Evolutionary conservation across 2,797 vertebrate species (phyloP).

Genomic region (Pipistrellus nathusii): DNA sequence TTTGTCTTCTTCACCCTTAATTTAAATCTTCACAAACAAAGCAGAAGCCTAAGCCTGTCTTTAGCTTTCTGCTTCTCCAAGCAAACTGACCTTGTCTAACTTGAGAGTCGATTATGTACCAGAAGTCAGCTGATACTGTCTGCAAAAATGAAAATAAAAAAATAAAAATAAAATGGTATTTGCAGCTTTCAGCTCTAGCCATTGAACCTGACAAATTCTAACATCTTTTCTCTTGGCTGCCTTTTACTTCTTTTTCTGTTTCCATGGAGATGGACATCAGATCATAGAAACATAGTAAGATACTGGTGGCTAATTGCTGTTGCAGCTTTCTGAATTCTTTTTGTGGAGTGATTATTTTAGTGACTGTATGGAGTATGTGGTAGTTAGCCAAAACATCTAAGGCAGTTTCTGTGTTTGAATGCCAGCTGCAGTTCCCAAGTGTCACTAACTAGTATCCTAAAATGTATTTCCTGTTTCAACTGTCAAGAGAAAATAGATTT

Average conservation of each 20-base stretch:
- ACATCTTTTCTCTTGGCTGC: constrained; percentile 79
- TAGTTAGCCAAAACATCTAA: constrained; percentile 55
- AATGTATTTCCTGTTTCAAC: constrained; percentile 26
- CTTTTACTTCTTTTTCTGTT: constrained; percentile 79
- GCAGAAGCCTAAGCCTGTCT: constrained; percentile 33
- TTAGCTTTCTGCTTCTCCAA: constrained; percentile 66
- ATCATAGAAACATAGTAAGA: constrained; percentile 74
- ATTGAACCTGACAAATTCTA: constrained; percentile 78
- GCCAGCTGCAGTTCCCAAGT: constrained; percentile 25
- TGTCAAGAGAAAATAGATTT: constrained; percentile 56
- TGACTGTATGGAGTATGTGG: background rate
- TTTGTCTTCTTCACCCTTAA: constrained; percentile 32
- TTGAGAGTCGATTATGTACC: constrained; percentile 70
- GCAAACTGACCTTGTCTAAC: constrained; percentile 65
- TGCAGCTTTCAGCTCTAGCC: constrained; percentile 63
- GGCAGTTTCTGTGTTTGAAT: constrained; percentile 45
- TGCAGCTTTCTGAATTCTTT: constrained; percentile 74
- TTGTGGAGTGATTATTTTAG: constrained; percentile 64
- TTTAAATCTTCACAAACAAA: constrained; percentile 54
- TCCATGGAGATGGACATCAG: constrained; percentile 84
- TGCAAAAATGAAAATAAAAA: constrained; percentile 2
- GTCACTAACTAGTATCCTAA: constrained; percentile 24
- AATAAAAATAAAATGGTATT: background rate
- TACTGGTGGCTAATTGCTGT: constrained; percentile 75
- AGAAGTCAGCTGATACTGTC: constrained; percentile 70